Conservation (phyloP, 2,888 invertebrate species). For the Epicampocera succincta region DNA sequence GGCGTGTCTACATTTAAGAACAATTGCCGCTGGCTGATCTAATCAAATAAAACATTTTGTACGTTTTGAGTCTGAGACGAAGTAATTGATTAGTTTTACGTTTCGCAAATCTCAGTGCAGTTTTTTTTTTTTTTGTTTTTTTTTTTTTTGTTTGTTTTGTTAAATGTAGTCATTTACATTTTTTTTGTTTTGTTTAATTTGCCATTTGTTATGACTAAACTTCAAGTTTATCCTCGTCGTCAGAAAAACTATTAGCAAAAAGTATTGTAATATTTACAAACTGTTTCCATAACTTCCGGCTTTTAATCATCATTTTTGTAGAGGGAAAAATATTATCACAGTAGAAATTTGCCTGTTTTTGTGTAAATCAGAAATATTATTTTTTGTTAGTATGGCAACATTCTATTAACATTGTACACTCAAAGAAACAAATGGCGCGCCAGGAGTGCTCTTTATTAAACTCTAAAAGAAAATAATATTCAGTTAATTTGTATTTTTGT, state of each 20-base stretch:
- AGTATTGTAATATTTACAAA: constrained; percentile 20
- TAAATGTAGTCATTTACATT: constrained; percentile 48
- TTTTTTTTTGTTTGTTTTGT: constrained; percentile 7
- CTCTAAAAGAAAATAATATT: too few species aligned
- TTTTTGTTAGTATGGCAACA: constrained; percentile 31
- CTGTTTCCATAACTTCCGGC: constrained; percentile 47
- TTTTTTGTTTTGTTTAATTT: constrained; percentile 6
- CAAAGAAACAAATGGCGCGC: not conserved
- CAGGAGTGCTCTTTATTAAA: too few species aligned
- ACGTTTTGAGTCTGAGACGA: constrained; percentile 24
- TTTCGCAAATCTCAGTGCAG: constrained; percentile 31
- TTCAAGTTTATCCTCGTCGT: constrained; percentile 64
- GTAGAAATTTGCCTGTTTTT: constrained; percentile 14
- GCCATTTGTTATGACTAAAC: constrained; percentile 51
- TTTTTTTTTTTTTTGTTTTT: constrained; percentile 11
- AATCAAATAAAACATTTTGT: constrained; percentile 45
- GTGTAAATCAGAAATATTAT: not conserved
- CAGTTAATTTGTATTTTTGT: too few species aligned
- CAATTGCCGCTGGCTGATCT: constrained; percentile 60
- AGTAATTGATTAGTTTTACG: constrained; percentile 55
- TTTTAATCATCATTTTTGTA: constrained; percentile 19
- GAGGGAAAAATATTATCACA: not conserved
- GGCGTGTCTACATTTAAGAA: constrained; percentile 40
- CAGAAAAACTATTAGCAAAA: constrained; percentile 1
- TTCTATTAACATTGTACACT: too few species aligned